These are phyloP conservation scores for Xiphydria camelus DNA, from an alignment of 2,888 invertebrate genomes.

Conservation along the genomic window DNA sequence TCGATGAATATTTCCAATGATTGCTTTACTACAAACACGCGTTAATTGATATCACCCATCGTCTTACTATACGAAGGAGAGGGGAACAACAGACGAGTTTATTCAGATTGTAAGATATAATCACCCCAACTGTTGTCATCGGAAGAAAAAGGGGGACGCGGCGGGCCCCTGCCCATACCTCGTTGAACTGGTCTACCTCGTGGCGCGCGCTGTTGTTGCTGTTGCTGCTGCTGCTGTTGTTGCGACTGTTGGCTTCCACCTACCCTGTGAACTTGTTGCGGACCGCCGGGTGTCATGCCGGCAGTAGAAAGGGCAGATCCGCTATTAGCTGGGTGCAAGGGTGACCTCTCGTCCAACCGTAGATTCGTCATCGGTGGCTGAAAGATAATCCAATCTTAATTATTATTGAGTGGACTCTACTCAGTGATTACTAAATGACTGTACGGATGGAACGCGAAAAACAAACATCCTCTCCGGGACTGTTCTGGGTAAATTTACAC, in stretches of 20 bases:
- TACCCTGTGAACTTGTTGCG: constrained; percentile 44
- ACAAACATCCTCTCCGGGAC: too few species aligned
- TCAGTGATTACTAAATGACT: not conserved
- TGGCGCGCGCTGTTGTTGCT: constrained; percentile 40
- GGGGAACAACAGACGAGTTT: constrained; percentile 1
- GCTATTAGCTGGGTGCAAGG: constrained; percentile 38
- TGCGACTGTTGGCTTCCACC: constrained; percentile 26
- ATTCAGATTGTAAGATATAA: constrained; percentile 7
- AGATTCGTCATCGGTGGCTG: constrained; percentile 54
- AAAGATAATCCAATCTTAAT: constrained; percentile 18
- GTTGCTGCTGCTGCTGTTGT: constrained; percentile 37
- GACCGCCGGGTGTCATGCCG: constrained; percentile 33
- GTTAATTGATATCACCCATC: too few species aligned
- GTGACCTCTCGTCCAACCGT: constrained; percentile 53
- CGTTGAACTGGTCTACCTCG: constrained; percentile 45
- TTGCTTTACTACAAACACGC: too few species aligned
- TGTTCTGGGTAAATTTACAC: too few species aligned
- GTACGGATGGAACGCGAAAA: too few species aligned
- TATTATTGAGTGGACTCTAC: constrained; percentile 1
- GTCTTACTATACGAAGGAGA: not conserved
- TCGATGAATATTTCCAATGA: too few species aligned
- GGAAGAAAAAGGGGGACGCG: constrained; percentile 16
- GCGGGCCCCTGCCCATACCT: constrained; percentile 31
- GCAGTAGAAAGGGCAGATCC: constrained; percentile 38
- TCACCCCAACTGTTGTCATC: constrained; percentile 19